These are phyloP conservation scores for Trimorus sp. DNA, from an alignment of 2,888 invertebrate genomes.

Conservation along the genomic window DNA sequence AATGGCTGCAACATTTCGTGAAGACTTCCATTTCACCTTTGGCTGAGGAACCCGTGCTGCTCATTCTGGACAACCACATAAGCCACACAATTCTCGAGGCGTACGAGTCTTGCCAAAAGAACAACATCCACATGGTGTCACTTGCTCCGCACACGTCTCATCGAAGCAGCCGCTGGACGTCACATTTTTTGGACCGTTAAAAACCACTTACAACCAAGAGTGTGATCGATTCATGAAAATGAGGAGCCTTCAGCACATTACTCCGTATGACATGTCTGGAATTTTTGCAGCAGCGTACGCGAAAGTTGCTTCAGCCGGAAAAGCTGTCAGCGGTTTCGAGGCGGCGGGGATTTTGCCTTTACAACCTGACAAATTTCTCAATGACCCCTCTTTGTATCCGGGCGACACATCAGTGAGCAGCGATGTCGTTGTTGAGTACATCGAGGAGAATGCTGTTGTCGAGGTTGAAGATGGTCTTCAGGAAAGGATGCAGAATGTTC, in stretches of 20 bases:
- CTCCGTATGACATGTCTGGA: constrained; percentile 28
- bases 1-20: constrained; percentile 68
- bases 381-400: not conserved
- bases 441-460: too few species aligned
- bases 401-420: too few species aligned
- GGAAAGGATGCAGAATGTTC: too few species aligned
- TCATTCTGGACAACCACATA: constrained; percentile 42
- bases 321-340: constrained; percentile 27
- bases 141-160: constrained; percentile 56
- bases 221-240: constrained; percentile 37
- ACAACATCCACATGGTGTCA: constrained; percentile 40
- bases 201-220: constrained; percentile 32
- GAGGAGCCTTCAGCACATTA: constrained; percentile 16
- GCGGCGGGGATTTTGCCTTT: constrained; percentile 17
- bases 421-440: too few species aligned
- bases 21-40: constrained; percentile 72
- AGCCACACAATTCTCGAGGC: constrained; percentile 28
- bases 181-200: constrained; percentile 46
- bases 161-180: constrained; percentile 57
- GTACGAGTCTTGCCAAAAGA: not conserved
- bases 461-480: too few species aligned
- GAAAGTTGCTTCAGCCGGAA: constrained; percentile 12
- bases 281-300: constrained; percentile 16
- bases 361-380: not conserved
- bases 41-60: constrained; percentile 67